Evolutionary conservation across 1,140 invertebrate species (phyloP).

Genomic region (Elysia chlorotica): DNA sequence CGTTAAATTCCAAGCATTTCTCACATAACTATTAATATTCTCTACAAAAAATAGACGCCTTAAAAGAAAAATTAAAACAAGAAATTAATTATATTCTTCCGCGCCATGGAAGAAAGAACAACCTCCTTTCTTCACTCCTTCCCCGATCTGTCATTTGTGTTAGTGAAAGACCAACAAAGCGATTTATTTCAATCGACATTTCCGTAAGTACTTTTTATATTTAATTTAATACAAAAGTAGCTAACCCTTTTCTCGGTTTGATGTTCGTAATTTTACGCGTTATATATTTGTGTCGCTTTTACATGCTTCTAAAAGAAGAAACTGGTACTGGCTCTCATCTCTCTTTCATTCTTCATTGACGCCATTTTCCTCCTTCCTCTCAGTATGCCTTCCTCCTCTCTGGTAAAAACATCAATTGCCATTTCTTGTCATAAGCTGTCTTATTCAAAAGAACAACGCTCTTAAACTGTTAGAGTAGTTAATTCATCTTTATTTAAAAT

Average conservation of each 20-base stretch:
- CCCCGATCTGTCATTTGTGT: background rate
- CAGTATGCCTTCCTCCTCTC: background rate
- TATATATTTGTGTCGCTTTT: background rate
- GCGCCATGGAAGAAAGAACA: slow-evolving; percentile 18
- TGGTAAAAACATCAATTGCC: background rate
- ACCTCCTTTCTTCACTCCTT: slow-evolving; percentile 23
- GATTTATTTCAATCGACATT: background rate
- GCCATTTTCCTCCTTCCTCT: slow-evolving; percentile 19
- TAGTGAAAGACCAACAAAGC: too few relatives aligned
- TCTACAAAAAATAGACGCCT: background rate
- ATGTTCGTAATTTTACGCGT: background rate
- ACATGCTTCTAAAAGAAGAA: too few relatives aligned
- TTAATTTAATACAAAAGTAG: background rate
- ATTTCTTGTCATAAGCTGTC: background rate
- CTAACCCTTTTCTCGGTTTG: background rate
- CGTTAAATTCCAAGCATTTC: background rate
- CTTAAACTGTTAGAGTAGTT: background rate
- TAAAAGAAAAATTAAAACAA: background rate
- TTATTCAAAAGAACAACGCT: background rate
- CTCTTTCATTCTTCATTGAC: slow-evolving; percentile 17
- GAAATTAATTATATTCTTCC: slow-evolving; percentile 8
- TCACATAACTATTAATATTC: background rate
- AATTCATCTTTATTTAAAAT: background rate
- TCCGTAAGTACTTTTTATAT: slow-evolving; percentile 9
- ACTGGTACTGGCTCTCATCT: too few relatives aligned